These are phyloP conservation scores for Enteromius viviparus DNA, from an alignment of 2,797 vertebrate species.

Conservation along the genomic window DNA sequence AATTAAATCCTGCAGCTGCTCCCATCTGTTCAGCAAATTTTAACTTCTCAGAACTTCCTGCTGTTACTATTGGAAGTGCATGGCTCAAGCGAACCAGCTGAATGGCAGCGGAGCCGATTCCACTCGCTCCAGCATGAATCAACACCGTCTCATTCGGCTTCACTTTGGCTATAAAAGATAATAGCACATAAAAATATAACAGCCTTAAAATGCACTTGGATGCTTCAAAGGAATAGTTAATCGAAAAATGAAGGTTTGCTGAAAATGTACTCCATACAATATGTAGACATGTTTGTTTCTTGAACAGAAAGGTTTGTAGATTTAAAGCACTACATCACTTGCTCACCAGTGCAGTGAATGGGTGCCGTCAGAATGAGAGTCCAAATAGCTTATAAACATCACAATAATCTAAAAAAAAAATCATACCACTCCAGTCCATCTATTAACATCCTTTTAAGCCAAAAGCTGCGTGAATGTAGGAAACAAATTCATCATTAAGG, in stretches of 20 bases:
- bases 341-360: neutral
- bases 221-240: neutral
- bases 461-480: neutral
- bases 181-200: neutral
- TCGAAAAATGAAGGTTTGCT: neutral
- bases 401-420: neutral
- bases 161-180: constrained; percentile 75
- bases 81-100: constrained; percentile 80
- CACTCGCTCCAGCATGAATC: constrained; percentile 84
- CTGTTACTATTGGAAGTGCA: constrained; percentile 82
- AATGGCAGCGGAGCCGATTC: constrained; percentile 85
- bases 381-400: neutral
- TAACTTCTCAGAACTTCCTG: constrained; percentile 81
- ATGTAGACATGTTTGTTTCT: neutral
- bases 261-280: neutral
- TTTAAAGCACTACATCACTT: neutral
- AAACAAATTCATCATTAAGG: neutral
- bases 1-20: constrained; percentile 84
- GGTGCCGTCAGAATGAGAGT: neutral
- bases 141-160: constrained; percentile 81
- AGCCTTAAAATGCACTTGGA: neutral
- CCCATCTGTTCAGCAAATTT: constrained; percentile 72
- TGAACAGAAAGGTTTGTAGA: neutral
- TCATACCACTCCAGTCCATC: neutral
- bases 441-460: neutral